These are phyloP conservation scores for Pelobates cultripes DNA, from an alignment of 2,797 vertebrate species.

Conservation along the genomic window DNA sequence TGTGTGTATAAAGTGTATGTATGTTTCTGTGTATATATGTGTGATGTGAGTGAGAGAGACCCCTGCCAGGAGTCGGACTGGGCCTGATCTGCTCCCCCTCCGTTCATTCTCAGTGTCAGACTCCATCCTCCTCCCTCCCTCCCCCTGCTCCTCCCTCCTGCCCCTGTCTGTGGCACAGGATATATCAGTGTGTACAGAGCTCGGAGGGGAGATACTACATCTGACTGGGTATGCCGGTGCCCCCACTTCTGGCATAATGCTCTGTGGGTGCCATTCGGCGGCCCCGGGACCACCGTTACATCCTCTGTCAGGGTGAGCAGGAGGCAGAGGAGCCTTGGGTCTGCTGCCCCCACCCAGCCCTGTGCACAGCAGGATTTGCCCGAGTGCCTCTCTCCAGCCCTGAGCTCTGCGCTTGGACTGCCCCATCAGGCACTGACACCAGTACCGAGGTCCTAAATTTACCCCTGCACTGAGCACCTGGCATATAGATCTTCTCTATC, in stretches of 20 bases:
- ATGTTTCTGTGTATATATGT: background rate
- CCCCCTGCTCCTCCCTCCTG: background rate
- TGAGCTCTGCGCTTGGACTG: background rate
- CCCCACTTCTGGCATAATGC: slow-evolving; percentile 25
- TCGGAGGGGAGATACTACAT: background rate
- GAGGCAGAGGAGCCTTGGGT: background rate
- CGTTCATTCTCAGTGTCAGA: background rate
- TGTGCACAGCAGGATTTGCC: background rate
- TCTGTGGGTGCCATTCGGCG: slow-evolving; percentile 13
- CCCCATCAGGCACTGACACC: background rate
- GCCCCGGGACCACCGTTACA: background rate
- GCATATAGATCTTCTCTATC: background rate
- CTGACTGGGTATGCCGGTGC: background rate
- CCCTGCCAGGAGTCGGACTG: background rate
- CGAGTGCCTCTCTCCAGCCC: background rate
- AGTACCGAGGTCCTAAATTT: background rate
- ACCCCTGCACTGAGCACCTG: background rate
- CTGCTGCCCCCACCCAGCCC: background rate
- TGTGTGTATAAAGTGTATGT: too few species aligned
- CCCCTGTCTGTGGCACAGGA: slow-evolving; percentile 15
- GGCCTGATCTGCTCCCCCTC: background rate
- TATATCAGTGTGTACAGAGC: slow-evolving; percentile 8
- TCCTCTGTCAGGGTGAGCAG: background rate
- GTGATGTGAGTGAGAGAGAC: background rate
- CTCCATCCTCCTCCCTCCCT: background rate